Conservation (phyloP, 2,888 invertebrate species). For the Luperina testacea region DNA sequence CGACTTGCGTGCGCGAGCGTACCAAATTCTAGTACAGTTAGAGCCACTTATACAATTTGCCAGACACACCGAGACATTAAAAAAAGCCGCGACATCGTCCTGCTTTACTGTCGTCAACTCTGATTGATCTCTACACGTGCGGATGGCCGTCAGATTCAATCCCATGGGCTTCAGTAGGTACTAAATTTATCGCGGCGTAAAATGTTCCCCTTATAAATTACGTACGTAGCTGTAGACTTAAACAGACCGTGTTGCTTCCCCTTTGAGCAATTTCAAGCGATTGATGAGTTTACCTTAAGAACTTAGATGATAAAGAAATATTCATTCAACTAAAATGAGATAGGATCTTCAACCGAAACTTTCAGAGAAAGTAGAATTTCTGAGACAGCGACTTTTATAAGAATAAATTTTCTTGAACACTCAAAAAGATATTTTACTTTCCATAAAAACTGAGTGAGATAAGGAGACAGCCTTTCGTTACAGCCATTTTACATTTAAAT, state of each 20-base stretch:
- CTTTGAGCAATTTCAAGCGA: constrained; percentile 17
- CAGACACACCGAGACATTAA: constrained; percentile 24
- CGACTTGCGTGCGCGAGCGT: constrained; percentile 40
- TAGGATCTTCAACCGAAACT: constrained; percentile 21
- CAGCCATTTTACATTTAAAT: constrained; percentile 38
- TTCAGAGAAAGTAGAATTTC: constrained; percentile 40
- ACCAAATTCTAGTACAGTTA: constrained; percentile 62
- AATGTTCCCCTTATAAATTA: constrained; percentile 38
- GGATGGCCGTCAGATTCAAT: constrained; percentile 69
- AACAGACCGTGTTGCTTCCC: constrained; percentile 36
- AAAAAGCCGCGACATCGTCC: constrained; percentile 40
- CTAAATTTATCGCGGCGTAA: constrained; percentile 68
- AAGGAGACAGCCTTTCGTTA: constrained; percentile 37
- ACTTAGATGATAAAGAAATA: constrained; percentile 28
- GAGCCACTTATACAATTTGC: constrained; percentile 45
- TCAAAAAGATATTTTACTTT: constrained; percentile 45
- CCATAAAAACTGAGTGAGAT: constrained; percentile 47
- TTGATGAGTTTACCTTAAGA: constrained; percentile 12
- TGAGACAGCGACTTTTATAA: constrained; percentile 29
- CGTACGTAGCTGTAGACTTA: constrained; percentile 26
- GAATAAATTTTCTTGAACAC: constrained; percentile 39
- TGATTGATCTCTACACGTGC: constrained; percentile 63
- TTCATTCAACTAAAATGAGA: constrained; percentile 19
- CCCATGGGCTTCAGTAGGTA: constrained; percentile 67
- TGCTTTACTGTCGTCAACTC: constrained; percentile 27